Conservation (phyloP, 2,797 vertebrate genomes). For the Sebastes nivosus region DNA sequence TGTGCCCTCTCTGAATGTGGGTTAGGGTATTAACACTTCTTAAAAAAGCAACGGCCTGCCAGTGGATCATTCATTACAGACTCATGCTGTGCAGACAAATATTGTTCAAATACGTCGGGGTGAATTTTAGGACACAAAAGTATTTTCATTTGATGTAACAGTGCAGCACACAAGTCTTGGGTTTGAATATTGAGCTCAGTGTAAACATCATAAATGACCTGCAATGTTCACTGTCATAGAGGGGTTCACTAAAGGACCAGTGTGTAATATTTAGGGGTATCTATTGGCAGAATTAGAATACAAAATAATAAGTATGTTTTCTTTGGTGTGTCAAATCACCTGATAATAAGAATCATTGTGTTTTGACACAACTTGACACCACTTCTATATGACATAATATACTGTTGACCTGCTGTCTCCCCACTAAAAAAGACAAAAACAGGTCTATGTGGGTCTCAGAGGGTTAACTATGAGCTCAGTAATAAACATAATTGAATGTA, state of each 20-base stretch:
- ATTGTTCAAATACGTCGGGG: background rate
- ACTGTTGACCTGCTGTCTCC: too few species aligned
- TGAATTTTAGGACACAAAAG: background rate
- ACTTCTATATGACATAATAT: too few species aligned
- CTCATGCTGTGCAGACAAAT: background rate
- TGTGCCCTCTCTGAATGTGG: background rate
- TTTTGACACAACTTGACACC: too few species aligned
- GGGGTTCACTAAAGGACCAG: too few species aligned
- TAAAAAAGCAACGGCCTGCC: background rate
- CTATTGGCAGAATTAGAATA: too few species aligned
- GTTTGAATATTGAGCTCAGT: background rate
- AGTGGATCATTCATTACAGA: background rate
- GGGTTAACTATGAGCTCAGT: background rate
- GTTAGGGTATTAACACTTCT: background rate
- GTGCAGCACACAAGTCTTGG: background rate
- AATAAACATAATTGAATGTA: background rate
- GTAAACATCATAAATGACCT: background rate
- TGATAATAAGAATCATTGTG: too few species aligned
- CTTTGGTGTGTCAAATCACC: too few species aligned
- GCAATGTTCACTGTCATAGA: too few species aligned
- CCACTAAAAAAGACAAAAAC: too few species aligned
- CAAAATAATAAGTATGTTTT: too few species aligned
- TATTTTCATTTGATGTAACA: background rate
- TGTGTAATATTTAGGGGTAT: too few species aligned
- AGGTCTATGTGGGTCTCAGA: too few species aligned